Base-by-base conservation (phyloP, 2,113 vertebrate genomes). In the Lethenteron camtschaticum region DNA sequence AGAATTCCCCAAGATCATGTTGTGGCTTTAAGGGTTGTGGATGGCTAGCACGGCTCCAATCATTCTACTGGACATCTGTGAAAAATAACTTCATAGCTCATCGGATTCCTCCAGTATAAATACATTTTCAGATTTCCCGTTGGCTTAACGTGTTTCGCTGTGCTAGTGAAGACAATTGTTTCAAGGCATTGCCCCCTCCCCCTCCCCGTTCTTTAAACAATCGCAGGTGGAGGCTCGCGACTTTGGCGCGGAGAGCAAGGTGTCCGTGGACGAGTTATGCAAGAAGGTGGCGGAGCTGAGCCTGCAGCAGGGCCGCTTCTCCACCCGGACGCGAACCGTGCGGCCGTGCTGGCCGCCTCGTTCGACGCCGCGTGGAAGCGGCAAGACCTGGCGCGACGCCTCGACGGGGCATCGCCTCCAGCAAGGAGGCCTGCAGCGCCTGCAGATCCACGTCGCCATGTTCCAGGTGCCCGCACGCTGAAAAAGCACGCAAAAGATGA, bases 351-450 rank as follows among this genome's bases (percentile, higher is more conserved):
- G 72, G 92, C 87, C 5, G 88, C 90, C 12, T 96, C 94, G 1
- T 99, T 87, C 0, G 92, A 99, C 73, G 90, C 92, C 0, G 90
- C 94, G 0, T 97, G 90, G 92, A 99, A 99, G 80, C 96, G 96
- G 71, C 82, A 88, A 3, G 94, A 99, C 74, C 79, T 96, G 56
- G 84, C 96, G 57, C 85, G 87, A 73, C 82, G 90, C 11, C 75
- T 99, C 68, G 90, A 99, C 56, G 81, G 82, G 89, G 85, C 73
- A 87, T 96, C 68, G 84, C 94, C 1, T 86, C 88, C 0, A 85
- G 83, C 72, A 95, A 90, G 78, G 88, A 90, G 89, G 90, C 73
- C 81, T 97, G 70, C 92, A 97, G 80, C 82, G 94, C 55, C 85
- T 85, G 12, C 94, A 96, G 77, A 74, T 99, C 71, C 89, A 99